Evolutionary conservation across 23 tunicate species (phyloP).

Genomic region (Ascidia mentula): DNA sequence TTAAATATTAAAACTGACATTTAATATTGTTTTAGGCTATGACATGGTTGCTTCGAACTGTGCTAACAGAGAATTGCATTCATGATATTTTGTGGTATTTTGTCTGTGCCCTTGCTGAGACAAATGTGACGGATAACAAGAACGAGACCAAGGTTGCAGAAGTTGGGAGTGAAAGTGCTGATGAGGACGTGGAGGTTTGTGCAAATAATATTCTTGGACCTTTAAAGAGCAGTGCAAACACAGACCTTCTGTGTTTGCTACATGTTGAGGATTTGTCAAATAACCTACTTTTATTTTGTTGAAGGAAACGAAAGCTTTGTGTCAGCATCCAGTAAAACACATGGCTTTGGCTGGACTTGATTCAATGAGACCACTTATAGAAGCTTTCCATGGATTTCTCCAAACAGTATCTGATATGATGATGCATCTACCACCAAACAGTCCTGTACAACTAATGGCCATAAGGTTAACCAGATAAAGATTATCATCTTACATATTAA

Average conservation of each 20-base stretch:
- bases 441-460: conserved; percentile 67
- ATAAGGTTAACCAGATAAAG: conserved; percentile 42
- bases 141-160: conserved; percentile 8
- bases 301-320: conserved; percentile 18
- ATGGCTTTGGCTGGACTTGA: conserved; percentile 54
- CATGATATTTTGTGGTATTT: conserved; percentile 70
- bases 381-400: conserved; percentile 64
- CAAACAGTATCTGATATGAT: conserved; percentile 63
- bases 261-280: neutral
- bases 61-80: conserved; percentile 35
- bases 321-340: conserved; percentile 54
- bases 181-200: conserved; percentile 51
- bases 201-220: neutral
- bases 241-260: neutral
- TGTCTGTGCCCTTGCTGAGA: conserved; percentile 41
- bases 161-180: conserved; percentile 3
- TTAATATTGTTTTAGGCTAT: conserved; percentile 43
- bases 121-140: conserved; percentile 4
- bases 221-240: neutral
- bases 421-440: conserved; percentile 71
- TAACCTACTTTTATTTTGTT: neutral
- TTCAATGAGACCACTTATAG: conserved; percentile 54
- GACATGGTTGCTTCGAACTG: conserved; percentile 68
- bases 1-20: too few relatives aligned
- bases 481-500: too few relatives aligned